Conservation (phyloP, 2,797 vertebrate genomes). For the Peromyscus nudipes region DNA sequence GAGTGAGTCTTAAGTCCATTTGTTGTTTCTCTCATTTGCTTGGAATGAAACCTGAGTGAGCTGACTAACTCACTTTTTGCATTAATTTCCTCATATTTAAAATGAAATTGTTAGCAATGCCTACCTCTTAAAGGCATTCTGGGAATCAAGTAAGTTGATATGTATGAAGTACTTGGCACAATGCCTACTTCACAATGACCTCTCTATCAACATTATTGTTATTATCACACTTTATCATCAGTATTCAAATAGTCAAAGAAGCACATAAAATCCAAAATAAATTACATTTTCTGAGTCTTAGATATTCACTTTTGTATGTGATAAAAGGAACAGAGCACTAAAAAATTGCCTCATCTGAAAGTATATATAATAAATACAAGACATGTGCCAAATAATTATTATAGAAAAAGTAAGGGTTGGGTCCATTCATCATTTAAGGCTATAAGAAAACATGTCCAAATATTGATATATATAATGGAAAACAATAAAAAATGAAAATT, state of each 20-base stretch:
- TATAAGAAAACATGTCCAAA: neutral
- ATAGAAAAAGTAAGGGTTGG: neutral
- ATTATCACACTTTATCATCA: neutral
- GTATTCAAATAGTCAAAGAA: constrained; percentile 22
- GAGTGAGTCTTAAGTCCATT: neutral
- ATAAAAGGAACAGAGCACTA: neutral
- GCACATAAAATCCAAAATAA: neutral
- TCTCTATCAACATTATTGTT: neutral
- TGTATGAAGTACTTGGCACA: neutral
- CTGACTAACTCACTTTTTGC: neutral
- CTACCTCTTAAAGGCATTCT: neutral
- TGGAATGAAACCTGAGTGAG: neutral
- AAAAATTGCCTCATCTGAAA: constrained; percentile 13
- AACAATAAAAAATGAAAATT: neutral
- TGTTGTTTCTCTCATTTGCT: neutral
- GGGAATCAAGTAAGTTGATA: neutral
- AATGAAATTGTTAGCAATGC: constrained; percentile 29
- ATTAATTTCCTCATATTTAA: neutral
- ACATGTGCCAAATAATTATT: neutral
- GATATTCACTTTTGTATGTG: neutral
- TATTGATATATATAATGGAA: neutral
- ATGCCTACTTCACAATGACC: neutral
- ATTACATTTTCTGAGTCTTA: neutral
- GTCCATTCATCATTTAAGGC: neutral
- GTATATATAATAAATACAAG: neutral